phyloP scores from a whole-genome alignment of 2,888 invertebrate genomes.

The Dolichopus griseipennis region DNA sequence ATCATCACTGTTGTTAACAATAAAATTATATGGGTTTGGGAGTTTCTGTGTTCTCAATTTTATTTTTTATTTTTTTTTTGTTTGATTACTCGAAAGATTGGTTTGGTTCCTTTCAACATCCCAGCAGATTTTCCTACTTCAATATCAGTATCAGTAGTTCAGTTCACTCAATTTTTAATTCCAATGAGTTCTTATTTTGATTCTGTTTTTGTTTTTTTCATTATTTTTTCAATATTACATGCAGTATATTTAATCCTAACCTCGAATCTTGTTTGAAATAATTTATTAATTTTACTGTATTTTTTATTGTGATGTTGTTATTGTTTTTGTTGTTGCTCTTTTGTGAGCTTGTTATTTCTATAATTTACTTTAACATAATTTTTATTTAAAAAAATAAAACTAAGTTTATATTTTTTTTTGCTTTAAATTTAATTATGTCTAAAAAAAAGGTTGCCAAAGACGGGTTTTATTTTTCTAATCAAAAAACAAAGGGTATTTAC shows the following conservation, averaged over 20 bases:
- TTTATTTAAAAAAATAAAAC: not conserved
- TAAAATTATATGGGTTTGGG: constrained; percentile 1
- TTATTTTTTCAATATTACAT: not conserved
- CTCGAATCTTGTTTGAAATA: constrained; percentile 3
- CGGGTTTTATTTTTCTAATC: no score
- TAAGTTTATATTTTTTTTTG: no score
- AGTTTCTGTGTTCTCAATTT: not conserved
- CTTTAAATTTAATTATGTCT: no score
- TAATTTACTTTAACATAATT: constrained; percentile 6
- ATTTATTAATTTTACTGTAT: not conserved
- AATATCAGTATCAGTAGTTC: not conserved
- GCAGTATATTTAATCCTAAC: constrained; percentile 3
- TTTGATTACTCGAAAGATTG: not conserved
- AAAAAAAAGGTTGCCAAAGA: no score
- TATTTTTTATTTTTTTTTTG: not conserved
- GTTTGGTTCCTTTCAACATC: not conserved
- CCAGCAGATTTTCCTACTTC: not conserved
- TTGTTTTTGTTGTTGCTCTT: not conserved
- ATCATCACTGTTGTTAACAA: constrained; percentile 4
- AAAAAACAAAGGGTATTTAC: no score
- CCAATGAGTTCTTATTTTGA: not conserved
- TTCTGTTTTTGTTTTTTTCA: not conserved
- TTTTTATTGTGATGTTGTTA: not conserved
- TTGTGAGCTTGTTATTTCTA: not conserved
- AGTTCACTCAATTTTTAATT: not conserved